Base-by-base conservation (phyloP, 2,113 vertebrate species). In the Pygoscelis adeliae region DNA sequence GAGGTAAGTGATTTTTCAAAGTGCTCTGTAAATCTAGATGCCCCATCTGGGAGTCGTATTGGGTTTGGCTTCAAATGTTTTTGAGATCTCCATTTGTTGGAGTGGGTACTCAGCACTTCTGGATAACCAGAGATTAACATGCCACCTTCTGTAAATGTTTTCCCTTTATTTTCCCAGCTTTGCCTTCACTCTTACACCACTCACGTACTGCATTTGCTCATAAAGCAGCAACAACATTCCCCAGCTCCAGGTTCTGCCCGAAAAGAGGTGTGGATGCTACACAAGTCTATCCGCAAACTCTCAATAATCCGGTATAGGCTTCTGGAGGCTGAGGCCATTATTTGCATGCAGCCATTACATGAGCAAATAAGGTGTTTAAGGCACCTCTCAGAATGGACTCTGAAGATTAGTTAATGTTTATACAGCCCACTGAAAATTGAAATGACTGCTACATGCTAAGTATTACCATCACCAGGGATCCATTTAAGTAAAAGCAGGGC, bases 331-430 rank as follows among this genome's bases (percentile, higher is more conserved):
- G 66, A 85, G 44, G 30, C 65, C 44, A 44, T 76, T 76, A 79
- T 67, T 91, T 79, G 56, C 44, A 63, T 34, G 59, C 69, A 91
- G 77, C 38, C 65, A 87, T 62, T 62, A 59, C n/a, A 70, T 10
- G n/a, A 96, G 56, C 83, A 93, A 89, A 91, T 87, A 93, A 79
- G 87, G 93, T 91, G 53, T 89, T 88, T 55, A 92, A 95, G 61
- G 65, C 73, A 72, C 66, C 83, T 85, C 78, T 94, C 87, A 87
- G 78, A 96, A 93, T 22, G n/a, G 89, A 63, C 63, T 94, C 90
- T 90, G 46, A 92, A 89, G 81, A 95, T 96, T 77, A 97, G 73
- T 91, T 94, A 94, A 96, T 93, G 91, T 93, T 97, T 96, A 93
- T 85, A 96, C 78, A 93, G 56, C 73, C 85, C 40, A 8, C 81